Percentiles rank a stretch among this genome's conserved stretches.
Conservation (phyloP, 2,113 vertebrate species). For the Erythrolamprus reginae region DNA sequence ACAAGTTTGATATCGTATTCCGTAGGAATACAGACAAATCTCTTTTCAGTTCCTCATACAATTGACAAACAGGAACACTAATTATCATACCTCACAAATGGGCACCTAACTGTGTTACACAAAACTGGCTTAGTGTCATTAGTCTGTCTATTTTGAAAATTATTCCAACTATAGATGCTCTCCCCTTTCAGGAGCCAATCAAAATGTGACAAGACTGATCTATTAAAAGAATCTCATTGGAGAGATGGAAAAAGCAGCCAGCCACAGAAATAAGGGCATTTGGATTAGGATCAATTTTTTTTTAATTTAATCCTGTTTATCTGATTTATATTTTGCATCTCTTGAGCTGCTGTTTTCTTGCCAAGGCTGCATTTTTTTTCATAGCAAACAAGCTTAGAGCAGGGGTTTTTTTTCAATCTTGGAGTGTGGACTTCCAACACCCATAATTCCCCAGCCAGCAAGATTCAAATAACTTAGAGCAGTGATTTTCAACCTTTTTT, state of each 20-base stretch:
- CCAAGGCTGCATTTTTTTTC: neutral
- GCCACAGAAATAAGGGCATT: neutral
- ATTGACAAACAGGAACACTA: neutral
- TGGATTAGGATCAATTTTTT: too few relatives aligned
- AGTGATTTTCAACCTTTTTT: too few relatives aligned
- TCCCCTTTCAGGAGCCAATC: neutral
- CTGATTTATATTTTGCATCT: neutral
- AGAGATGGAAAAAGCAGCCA: neutral
- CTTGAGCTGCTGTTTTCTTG: neutral
- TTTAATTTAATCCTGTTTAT: neutral
- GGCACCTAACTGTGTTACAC: neutral
- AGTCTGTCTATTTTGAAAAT: neutral
- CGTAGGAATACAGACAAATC: neutral
- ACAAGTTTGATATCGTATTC: neutral
- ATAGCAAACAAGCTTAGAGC: neutral
- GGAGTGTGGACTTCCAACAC: neutral
- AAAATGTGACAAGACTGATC: neutral
- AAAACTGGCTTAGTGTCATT: neutral
- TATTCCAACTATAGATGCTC: neutral
- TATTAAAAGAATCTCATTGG: neutral
- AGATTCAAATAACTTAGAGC: neutral
- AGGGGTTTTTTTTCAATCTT: neutral
- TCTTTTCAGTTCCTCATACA: neutral
- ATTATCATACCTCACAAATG: neutral
- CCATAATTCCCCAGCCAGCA: neutral